Conservation (phyloP, 2,113 vertebrate genomes). For the Mobula birostris region DNA sequence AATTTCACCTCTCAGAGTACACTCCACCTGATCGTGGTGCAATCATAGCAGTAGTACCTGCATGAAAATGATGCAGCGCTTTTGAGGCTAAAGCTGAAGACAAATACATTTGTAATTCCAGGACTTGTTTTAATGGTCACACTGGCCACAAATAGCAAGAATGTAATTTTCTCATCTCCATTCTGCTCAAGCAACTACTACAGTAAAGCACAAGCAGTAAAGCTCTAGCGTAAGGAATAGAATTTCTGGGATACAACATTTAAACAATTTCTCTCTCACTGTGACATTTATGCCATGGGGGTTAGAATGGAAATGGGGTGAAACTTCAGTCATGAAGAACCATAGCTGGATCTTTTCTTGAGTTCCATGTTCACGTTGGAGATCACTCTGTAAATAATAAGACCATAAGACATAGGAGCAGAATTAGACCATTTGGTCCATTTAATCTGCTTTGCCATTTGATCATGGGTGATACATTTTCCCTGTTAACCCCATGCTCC, state of each 20-base stretch:
- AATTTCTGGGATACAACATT: background rate
- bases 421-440: too few relatives aligned
- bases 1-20: background rate
- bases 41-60: background rate
- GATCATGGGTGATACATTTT: too few relatives aligned
- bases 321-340: background rate
- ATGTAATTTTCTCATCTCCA: background rate
- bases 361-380: background rate
- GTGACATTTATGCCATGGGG: background rate
- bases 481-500: too few relatives aligned
- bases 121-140: background rate
- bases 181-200: background rate
- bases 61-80: background rate
- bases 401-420: too few relatives aligned
- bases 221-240: background rate
- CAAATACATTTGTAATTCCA: background rate
- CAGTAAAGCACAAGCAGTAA: too few relatives aligned
- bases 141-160: too few relatives aligned
- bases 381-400: background rate
- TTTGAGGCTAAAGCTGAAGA: background rate
- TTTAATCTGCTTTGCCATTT: too few relatives aligned
- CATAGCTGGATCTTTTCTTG: background rate
- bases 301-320: background rate
- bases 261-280: background rate
- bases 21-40: background rate